Evolutionary conservation across 1,140 invertebrate species (phyloP).

Genomic region (Acarapis woodi): DNA sequence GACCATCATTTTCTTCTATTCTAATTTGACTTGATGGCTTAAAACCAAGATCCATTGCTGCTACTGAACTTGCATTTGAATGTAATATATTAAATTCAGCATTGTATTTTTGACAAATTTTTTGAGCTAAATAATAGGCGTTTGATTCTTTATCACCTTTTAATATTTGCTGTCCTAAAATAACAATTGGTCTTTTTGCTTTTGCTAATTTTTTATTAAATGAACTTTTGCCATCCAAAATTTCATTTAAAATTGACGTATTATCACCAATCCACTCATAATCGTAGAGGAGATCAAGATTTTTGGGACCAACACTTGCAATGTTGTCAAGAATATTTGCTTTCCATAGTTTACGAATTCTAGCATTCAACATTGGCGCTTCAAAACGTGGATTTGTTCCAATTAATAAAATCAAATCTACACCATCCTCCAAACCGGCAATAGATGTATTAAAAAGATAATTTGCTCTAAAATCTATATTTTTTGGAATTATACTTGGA

Average conservation of each 20-base stretch:
- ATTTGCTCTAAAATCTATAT: constrained; percentile 53
- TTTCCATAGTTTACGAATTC: constrained; percentile 68
- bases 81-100: constrained; percentile 16
- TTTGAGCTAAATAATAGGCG: constrained; percentile 33
- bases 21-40: constrained; percentile 36
- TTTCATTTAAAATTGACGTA: constrained; percentile 33
- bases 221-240: constrained; percentile 40
- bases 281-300: constrained; percentile 68
- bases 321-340: constrained; percentile 48
- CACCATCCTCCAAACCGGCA: constrained; percentile 42
- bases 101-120: constrained; percentile 16
- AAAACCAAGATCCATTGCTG: constrained; percentile 83
- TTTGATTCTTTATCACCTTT: constrained; percentile 42
- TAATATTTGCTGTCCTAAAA: constrained; percentile 57
- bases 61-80: constrained; percentile 40
- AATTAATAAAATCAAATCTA: constrained; percentile 68
- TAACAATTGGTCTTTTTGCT: constrained; percentile 67
- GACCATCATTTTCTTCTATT: constrained; percentile 25
- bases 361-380: constrained; percentile 82
- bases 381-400: constrained; percentile 93
- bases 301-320: constrained; percentile 53
- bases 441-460: constrained; percentile 76
- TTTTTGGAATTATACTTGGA: constrained; percentile 4
- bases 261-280: constrained; percentile 63
- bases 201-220: constrained; percentile 29